phyloP scores from a whole-genome alignment of 1,140 invertebrate species.

The Aphaenogaster ashmeadi region DNA sequence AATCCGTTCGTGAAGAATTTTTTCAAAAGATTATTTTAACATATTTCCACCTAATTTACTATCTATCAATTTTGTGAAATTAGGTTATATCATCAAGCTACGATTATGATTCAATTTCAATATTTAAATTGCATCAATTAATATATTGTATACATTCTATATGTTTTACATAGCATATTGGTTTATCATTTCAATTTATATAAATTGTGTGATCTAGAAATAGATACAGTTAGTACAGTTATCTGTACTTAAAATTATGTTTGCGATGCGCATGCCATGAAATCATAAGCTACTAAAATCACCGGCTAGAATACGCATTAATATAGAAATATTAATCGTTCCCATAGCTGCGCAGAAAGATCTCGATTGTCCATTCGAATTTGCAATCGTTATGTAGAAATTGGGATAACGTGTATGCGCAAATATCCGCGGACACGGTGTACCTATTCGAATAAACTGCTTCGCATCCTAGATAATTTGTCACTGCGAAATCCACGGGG shows the following conservation, averaged over 20 bases:
- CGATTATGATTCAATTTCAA: slow-evolving; percentile 17
- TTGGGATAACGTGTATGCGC: slow-evolving; percentile 68
- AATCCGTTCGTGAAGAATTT: not conserved
- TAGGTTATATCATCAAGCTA: not conserved
- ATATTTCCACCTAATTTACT: not conserved
- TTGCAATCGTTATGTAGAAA: slow-evolving; percentile 69
- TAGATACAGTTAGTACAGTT: slow-evolving; percentile 25
- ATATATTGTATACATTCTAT: slow-evolving; percentile 10
- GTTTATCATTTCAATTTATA: not conserved
- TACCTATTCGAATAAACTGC: slow-evolving; percentile 82
- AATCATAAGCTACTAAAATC: slow-evolving; percentile 31
- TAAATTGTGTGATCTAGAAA: slow-evolving; percentile 9
- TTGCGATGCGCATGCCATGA: not conserved
- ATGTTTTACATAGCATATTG: not conserved
- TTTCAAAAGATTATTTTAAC: slow-evolving; percentile 16
- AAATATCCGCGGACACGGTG: slow-evolving; percentile 75
- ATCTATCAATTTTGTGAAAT: slow-evolving; percentile 13
- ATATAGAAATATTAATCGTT: slow-evolving; percentile 52
- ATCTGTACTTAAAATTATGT: slow-evolving; percentile 19
- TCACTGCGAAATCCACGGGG: slow-evolving; percentile 82
- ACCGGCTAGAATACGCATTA: slow-evolving; percentile 15
- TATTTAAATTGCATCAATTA: slow-evolving; percentile 22
- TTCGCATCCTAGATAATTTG: slow-evolving; percentile 82
- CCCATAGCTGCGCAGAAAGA: slow-evolving; percentile 53
- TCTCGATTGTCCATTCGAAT: slow-evolving; percentile 69